Conservation (phyloP, 2,113 vertebrate species). For the Rana temporaria region DNA sequence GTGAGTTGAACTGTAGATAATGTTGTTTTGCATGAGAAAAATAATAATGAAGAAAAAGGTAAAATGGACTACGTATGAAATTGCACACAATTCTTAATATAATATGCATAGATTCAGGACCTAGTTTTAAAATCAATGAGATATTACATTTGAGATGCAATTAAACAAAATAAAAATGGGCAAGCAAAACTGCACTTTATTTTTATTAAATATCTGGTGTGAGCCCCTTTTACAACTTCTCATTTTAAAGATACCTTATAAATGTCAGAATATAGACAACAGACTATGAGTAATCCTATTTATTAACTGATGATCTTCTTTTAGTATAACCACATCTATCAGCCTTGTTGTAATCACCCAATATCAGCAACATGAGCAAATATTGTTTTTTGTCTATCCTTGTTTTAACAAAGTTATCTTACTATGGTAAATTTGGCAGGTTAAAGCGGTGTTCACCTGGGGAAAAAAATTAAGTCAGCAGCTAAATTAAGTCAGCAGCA, state of each 20-base stretch:
- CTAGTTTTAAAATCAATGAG: slow-evolving; percentile 27
- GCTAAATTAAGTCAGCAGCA: no score
- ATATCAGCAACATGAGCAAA: no score
- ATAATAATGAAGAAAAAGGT: slow-evolving; percentile 24
- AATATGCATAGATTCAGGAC: not conserved
- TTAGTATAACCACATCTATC: no score
- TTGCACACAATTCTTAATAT: slow-evolving; percentile 33
- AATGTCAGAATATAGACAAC: slow-evolving; percentile 2
- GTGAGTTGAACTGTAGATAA: not conserved
- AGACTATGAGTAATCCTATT: slow-evolving; percentile 1
- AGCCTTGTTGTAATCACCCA: no score
- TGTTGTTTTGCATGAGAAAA: slow-evolving; percentile 14
- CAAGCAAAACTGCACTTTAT: slow-evolving; percentile 20
- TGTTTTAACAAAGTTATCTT: no score
- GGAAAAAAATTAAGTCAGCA: no score
- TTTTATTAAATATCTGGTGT: slow-evolving; percentile 20
- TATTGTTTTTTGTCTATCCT: no score
- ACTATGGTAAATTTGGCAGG: no score
- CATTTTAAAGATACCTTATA: slow-evolving; percentile 13
- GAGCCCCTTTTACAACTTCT: not conserved
- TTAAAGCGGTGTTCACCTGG: no score
- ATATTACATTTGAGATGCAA: slow-evolving; percentile 22
- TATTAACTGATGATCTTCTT: not conserved
- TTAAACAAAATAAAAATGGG: not conserved
- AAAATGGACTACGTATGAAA: slow-evolving; percentile 32